Conservation (phyloP, 64 coral and sea anemone species). For the Stichodactyla mertensii region DNA sequence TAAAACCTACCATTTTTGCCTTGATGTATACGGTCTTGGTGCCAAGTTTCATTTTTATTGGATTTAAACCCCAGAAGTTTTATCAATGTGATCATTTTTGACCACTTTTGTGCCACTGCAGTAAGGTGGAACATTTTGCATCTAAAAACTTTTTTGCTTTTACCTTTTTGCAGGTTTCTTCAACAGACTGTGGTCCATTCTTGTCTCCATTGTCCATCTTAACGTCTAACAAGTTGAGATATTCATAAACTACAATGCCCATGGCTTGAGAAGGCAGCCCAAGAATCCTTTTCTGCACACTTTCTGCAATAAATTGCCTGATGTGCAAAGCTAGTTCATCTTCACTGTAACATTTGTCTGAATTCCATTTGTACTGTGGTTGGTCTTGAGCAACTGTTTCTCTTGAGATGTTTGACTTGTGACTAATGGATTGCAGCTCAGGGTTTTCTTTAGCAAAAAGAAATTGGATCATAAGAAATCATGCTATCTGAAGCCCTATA, state of each 20-base stretch:
- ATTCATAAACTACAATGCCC: constrained; percentile 60
- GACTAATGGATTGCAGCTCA: background rate
- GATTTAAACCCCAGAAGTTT: no score
- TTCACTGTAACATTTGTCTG: constrained; percentile 85
- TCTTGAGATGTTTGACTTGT: background rate
- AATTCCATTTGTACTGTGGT: constrained; percentile 53
- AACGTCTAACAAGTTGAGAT: constrained; percentile 43
- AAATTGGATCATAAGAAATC: no score
- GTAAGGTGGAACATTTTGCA: no score
- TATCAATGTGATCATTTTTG: no score
- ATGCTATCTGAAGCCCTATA: no score
- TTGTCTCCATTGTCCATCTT: constrained; percentile 21
- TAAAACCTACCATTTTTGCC: no score
- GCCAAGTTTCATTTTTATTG: no score
- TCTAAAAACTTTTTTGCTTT: background rate
- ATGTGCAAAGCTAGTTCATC: constrained; percentile 81
- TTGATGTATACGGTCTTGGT: no score
- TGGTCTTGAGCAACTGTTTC: constrained; percentile 9
- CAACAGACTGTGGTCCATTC: constrained; percentile 26
- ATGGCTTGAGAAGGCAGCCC: constrained; percentile 88
- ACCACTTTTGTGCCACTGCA: no score
- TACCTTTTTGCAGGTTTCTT: constrained; percentile 88
- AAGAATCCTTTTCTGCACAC: constrained; percentile 84
- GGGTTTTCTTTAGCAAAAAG: no score
- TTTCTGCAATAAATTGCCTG: constrained; percentile 89